Evolutionary conservation across 2,888 invertebrate species (phyloP).

Genomic region (Aporophyla nigra): DNA sequence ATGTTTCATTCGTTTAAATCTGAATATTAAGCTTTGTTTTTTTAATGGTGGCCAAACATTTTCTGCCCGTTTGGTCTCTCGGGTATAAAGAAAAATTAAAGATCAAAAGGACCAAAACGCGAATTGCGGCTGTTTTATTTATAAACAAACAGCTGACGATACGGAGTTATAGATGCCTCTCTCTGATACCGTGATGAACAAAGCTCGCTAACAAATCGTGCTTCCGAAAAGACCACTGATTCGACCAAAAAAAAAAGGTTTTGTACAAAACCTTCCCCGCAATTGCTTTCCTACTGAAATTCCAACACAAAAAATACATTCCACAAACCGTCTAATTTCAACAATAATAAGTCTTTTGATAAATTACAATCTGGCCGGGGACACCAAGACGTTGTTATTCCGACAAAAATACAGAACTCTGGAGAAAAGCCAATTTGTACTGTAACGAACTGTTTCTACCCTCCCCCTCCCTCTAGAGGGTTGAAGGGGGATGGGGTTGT

Average conservation of each 20-base stretch:
- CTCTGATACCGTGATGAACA: slow-evolving; percentile 5
- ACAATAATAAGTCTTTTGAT: slow-evolving; percentile 71
- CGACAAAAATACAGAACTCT: slow-evolving; percentile 72
- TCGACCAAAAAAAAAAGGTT: slow-evolving; percentile 6
- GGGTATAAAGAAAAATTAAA: slow-evolving; percentile 6
- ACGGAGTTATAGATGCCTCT: background rate
- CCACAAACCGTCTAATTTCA: slow-evolving; percentile 65
- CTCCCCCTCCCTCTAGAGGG: background rate
- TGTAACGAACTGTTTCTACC: slow-evolving; percentile 70
- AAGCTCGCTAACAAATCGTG: slow-evolving; percentile 27
- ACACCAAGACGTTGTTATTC: slow-evolving; percentile 73
- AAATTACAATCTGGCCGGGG: slow-evolving; percentile 69
- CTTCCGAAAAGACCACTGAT: slow-evolving; percentile 31
- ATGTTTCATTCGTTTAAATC: slow-evolving; percentile 41
- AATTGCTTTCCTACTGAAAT: slow-evolving; percentile 52
- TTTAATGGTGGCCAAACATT: background rate
- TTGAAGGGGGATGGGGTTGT: slow-evolving; percentile 48
- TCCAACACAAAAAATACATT: slow-evolving; percentile 53
- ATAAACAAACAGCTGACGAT: slow-evolving; percentile 22
- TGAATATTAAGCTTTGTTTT: background rate
- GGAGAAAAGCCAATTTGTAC: slow-evolving; percentile 80
- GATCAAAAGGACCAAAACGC: slow-evolving; percentile 21
- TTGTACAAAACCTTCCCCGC: slow-evolving; percentile 33
- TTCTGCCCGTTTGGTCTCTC: too few relatives aligned
- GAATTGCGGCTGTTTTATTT: slow-evolving; percentile 12